A percentile compares a stretch with the other conserved stretches of the same genome.
These are phyloP conservation scores for Stegastes partitus DNA, from an alignment of 2,113 vertebrate genomes.

Conservation along the genomic window DNA sequence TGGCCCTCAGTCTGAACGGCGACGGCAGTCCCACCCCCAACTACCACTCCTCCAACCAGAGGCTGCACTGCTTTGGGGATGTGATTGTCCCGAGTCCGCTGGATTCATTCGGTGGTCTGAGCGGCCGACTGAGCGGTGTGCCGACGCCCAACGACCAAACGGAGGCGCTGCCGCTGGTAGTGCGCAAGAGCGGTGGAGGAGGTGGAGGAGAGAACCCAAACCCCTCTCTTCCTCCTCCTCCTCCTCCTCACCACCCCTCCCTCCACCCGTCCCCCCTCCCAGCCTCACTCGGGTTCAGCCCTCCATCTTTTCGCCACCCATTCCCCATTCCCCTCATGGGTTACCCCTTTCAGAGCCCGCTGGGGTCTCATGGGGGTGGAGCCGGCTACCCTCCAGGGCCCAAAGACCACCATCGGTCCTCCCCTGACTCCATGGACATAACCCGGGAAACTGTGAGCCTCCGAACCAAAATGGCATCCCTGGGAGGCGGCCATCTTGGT, in stretches of 20 bases:
- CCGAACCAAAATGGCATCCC: slow-evolving; percentile 97
- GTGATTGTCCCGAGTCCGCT: slow-evolving; percentile 95
- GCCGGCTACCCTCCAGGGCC: slow-evolving; percentile 85
- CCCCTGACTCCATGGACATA: slow-evolving; percentile 96
- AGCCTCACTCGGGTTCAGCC: slow-evolving; percentile 92
- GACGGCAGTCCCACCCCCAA: slow-evolving; percentile 94
- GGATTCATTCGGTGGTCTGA: slow-evolving; percentile 89
- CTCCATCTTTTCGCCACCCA: slow-evolving; percentile 96
- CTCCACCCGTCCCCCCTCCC: slow-evolving; percentile 95
- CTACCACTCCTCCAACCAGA: slow-evolving; percentile 95
- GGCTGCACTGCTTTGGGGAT: slow-evolving; percentile 97
- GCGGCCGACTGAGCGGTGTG: slow-evolving; percentile 77
- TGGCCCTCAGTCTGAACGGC: slow-evolving; percentile 82
- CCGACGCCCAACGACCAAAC: slow-evolving; percentile 94
- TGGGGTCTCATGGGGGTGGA: slow-evolving; percentile 88
- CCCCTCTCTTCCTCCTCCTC: slow-evolving; percentile 85
- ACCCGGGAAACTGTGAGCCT: slow-evolving; percentile 94
- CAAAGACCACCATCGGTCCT: slow-evolving; percentile 90
- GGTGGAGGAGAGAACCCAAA: slow-evolving; percentile 66
- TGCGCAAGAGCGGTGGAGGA: slow-evolving; percentile 90
- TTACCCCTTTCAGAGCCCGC: slow-evolving; percentile 94
- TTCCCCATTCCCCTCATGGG: slow-evolving; percentile 97
- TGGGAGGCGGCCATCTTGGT: slow-evolving; percentile 76
- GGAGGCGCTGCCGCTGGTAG: slow-evolving; percentile 95
- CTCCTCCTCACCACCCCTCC: slow-evolving; percentile 92